Base-by-base conservation (phyloP, 2,888 invertebrate genomes). In the Tinea pellionella region DNA sequence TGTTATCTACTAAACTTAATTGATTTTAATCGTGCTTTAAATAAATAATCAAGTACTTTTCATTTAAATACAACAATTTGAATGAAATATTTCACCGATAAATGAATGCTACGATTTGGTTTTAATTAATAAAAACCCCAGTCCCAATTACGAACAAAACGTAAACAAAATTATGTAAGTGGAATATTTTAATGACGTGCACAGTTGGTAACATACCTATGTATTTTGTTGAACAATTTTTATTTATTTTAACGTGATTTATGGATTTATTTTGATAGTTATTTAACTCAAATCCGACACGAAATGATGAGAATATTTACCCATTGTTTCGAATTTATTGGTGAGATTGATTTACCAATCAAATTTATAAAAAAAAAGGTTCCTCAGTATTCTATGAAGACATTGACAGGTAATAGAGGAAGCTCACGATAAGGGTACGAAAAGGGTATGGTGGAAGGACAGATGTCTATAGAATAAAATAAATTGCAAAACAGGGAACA, bases 321-420 rank as follows among this genome's bases (percentile, higher is more conserved):
- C 37, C 24, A 13, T 55, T 29, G 55, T 55, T 29, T 55, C 30
- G 19, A 13, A 19, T 51, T 11, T 51, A 55, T 55, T 55, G 30
- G 8, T 47, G 47, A 15, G 47, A 16, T 53, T 53, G 53, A 24
- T 53, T 53, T 24, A 62, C 47, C 65, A 65, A 68, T 69, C 69
- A 72, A 71, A 16, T 47, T 47, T 71, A 71, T 74, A 72, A 65
- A 69, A 64, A n/a, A 69, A 42, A 66, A 65, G 63, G 63, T 67
- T 69, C 75, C 69, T 70, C 68, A 73, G 69, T 72, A 69, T 75
- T 76, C 71, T 75, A 79, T 80, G 71, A 80, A 78, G 75, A 78
- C 68, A 80, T 79, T 79, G 80, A 78, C 78, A 80, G 75, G 74
- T 75, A 77, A 81, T 75, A 78, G 75, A 72, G 65, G 64, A 66